Percentiles rank a stretch among this genome's conserved stretches.
Conservation (phyloP, 2,797 vertebrate genomes). For the Acomys russatus region DNA sequence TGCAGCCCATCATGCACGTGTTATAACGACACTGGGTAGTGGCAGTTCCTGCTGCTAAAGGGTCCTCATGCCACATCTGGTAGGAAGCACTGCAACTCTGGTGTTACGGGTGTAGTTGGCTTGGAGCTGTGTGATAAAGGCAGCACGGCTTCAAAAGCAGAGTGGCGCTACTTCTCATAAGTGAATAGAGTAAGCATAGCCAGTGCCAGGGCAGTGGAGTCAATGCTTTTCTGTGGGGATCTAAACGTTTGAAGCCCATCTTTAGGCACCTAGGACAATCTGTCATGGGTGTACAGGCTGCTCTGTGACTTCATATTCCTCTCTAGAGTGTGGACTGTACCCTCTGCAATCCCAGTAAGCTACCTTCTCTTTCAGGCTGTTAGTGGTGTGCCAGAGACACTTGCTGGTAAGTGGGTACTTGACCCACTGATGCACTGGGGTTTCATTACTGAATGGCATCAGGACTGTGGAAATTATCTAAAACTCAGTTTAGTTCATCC, state of each 20-base stretch:
- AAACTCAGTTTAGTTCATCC: background rate
- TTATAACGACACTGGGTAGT: constrained; percentile 91
- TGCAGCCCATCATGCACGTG: constrained; percentile 90
- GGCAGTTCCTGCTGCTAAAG: constrained; percentile 92
- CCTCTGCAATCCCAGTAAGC: accelerated
- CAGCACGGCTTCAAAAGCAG: background rate
- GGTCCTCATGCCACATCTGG: constrained; percentile 93
- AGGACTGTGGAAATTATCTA: background rate
- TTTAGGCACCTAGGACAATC: accelerated
- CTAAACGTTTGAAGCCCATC: background rate
- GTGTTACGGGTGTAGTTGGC: background rate
- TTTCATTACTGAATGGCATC: background rate
- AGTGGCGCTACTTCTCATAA: background rate
- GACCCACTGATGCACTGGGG: background rate
- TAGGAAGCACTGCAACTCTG: background rate
- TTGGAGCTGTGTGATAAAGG: background rate
- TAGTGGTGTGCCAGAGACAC: background rate
- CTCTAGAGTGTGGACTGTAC: background rate
- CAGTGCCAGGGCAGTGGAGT: background rate
- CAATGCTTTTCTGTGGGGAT: background rate
- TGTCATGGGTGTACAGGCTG: background rate
- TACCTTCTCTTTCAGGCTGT: background rate
- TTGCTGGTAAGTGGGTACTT: background rate
- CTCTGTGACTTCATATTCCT: accelerated
- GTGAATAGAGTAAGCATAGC: too few species aligned